Evolutionary conservation across 2,888 invertebrate genomes (phyloP).

Genomic region (Bursaphelenchus okinawaensis): DNA sequence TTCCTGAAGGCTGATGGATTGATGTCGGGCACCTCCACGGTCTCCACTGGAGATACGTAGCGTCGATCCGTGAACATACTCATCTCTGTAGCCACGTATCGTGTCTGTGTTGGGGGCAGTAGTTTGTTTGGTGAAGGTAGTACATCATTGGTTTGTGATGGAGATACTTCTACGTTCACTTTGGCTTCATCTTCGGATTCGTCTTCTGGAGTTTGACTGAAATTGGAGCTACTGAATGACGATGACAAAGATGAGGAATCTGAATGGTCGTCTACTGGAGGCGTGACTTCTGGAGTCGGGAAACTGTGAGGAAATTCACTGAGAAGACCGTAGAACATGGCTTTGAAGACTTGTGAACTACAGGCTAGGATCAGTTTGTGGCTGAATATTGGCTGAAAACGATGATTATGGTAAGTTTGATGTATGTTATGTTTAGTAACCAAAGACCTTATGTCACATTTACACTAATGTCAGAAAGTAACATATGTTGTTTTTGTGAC

Average conservation of each 20-base stretch:
- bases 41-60: constrained; percentile 18
- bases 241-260: constrained; percentile 12
- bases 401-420: no score
- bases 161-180: background rate
- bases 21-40: constrained; percentile 31
- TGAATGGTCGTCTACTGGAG: constrained; percentile 3
- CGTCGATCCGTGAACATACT: background rate
- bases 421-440: no score
- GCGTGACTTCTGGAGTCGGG: background rate
- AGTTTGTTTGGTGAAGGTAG: no score
- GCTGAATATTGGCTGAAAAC: constrained; percentile 28
- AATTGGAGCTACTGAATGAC: constrained; percentile 6
- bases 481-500: background rate
- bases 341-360: constrained; percentile 31
- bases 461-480: background rate
- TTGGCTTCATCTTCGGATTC: background rate
- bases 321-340: constrained; percentile 35
- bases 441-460: background rate
- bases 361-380: constrained; percentile 35
- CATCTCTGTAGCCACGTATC: constrained; percentile 7
- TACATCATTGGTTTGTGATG: no score
- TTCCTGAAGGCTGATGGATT: constrained; percentile 31
- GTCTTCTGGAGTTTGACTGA: constrained; percentile 8
- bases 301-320: background rate
- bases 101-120: background rate